Base-by-base conservation (phyloP, 1,140 invertebrate genomes). In the Camponotus floridanus region DNA sequence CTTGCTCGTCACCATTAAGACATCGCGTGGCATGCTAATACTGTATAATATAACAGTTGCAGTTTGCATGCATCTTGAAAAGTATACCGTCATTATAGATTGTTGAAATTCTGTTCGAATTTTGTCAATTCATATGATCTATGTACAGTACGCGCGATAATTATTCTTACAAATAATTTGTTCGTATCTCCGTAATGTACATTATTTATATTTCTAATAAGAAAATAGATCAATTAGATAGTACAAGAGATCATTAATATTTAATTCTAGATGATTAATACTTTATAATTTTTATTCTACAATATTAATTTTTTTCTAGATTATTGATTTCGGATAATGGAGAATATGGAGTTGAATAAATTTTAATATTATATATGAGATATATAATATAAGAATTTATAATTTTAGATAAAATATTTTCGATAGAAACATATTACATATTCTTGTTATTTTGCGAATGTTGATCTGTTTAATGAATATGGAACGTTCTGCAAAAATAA, bases 1-100 rank as follows among this genome's bases (percentile, higher is more conserved):
- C 76, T 55, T 57, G 57, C 15, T 80, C 36, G 64, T 70, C 48
- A 45, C n/a, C 15, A 39, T 57, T 68, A 33, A 39, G 48, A 36
- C 33, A 6, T 57, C 21, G 65, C 15, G 78, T 36, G 33, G 36
- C 42, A 65, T 68, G 21, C 13, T 68, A 68, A 57, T 57, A 26
- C 26, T 26, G 26, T 1, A 31, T 33, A 42, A 18, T 36, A 64
- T 13, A 55, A 7, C 45, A 7, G 36, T 48, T 8, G 33, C 6
- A 6, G 21, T 33, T 80, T 70, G 48, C 55, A 15, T 57, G 51
- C 39, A 42, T 70, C 65, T 36, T 21, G 36, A 13, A 31, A 55
- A 55, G 15, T 68, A 26, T 31, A 13, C 21, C 11, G 7, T 57
- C 26, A 36, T 70, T n/a, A 18, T 15, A n/a, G 9, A 80, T 67